phyloP scores from a whole-genome alignment of 2,888 invertebrate genomes.

The Thalpophila matura region DNA sequence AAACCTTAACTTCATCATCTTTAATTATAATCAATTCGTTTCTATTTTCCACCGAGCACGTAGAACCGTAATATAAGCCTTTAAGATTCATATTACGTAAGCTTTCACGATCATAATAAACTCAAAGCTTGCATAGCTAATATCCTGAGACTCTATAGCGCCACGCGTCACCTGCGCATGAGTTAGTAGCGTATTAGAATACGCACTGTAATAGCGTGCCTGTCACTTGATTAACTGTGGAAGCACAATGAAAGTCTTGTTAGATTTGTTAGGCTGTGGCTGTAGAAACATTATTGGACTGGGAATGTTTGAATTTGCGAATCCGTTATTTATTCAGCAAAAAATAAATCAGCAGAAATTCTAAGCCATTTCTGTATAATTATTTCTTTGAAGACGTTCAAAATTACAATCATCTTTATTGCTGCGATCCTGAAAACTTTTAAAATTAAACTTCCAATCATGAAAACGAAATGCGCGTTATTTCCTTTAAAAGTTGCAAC shows the following conservation, averaged over 20 bases:
- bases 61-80: too few species aligned
- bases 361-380: too few species aligned
- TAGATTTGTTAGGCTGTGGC: conserved; percentile 8
- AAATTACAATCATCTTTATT: background rate
- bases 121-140: conserved; percentile 1
- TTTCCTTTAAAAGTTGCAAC: background rate
- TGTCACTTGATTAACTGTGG: conserved; percentile 30
- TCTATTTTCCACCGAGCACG: background rate
- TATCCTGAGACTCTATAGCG: conserved; percentile 32
- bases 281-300: background rate
- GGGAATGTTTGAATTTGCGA: too few species aligned
- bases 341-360: too few species aligned
- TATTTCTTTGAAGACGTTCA: too few species aligned
- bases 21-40: conserved; percentile 2
- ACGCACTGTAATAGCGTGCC: conserved; percentile 31
- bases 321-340: too few species aligned
- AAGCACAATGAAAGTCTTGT: conserved; percentile 5
- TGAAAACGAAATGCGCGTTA: background rate
- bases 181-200: conserved; percentile 49
- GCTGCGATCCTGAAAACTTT: background rate
- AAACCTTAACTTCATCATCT: too few species aligned
- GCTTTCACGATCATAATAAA: conserved; percentile 17
- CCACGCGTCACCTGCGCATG: conserved; percentile 37
- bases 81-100: background rate
- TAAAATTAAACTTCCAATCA: background rate